A percentile compares a stretch with the other conserved stretches of the same genome.
phyloP scores from a whole-genome alignment of 2,113 vertebrate species.

The Brachyistius frenatus region DNA sequence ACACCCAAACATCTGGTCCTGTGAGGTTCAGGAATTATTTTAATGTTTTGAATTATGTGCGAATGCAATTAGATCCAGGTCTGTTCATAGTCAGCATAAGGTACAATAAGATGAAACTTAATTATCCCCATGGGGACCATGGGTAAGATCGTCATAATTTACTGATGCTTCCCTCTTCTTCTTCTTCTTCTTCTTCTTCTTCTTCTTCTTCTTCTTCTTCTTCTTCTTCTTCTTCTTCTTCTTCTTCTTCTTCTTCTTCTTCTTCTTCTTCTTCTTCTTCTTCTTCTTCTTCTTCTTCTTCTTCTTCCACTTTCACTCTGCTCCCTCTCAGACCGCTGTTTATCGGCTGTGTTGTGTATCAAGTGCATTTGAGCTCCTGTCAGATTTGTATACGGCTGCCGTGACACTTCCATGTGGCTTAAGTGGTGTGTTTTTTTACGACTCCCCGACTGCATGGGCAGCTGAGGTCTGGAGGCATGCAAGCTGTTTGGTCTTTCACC shows the following conservation, averaged over 20 bases:
- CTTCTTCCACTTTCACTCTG: conserved; percentile 39
- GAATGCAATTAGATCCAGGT: conserved; percentile 71
- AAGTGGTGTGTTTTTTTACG: conserved; percentile 74
- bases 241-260: conserved; percentile 27
- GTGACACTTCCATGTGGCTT: conserved; percentile 47
- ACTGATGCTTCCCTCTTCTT: conserved; percentile 37
- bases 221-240: conserved; percentile 40
- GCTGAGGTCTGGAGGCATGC: conserved; percentile 81
- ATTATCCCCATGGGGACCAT: conserved; percentile 64
- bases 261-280: conserved; percentile 27
- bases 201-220: conserved; percentile 45
- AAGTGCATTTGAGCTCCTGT: conserved; percentile 36
- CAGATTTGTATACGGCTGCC: conserved; percentile 39
- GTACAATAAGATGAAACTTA: conserved; percentile 67
- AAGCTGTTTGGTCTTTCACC: conserved; percentile 80
- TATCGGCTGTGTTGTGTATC: conserved; percentile 14
- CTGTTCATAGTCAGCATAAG: conserved; percentile 70
- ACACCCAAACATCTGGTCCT: conserved; percentile 48
- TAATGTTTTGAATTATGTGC: conserved; percentile 65
- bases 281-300: conserved; percentile 32
- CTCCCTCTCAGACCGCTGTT: neutral
- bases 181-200: conserved; percentile 15
- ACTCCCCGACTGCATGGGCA: conserved; percentile 63
- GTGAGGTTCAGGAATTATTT: conserved; percentile 58
- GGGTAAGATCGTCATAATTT: conserved; percentile 56